Evolutionary conservation across 2,113 vertebrate genomes (phyloP), one percentile per base, ranked within the genome.

Genomic region (Scalopus aquaticus): DNA sequence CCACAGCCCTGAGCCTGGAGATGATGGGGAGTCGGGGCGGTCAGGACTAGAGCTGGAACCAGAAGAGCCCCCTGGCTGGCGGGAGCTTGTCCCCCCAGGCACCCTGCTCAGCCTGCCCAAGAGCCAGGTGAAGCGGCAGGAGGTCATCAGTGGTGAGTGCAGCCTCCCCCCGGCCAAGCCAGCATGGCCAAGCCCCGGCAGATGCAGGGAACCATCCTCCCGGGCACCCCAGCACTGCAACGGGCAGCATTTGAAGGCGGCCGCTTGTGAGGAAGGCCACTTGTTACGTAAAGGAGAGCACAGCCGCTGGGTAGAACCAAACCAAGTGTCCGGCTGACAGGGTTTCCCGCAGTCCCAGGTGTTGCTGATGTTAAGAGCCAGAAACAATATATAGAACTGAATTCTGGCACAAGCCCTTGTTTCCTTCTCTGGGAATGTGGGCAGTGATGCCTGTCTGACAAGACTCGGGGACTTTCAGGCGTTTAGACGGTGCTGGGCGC

Each of bases 121-220:
- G 98, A 99, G 98, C 94, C 99, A 99, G 97, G 98, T 97, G 93
- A 99, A 99, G 97, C 98, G 99, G 91, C 99, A 99, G 93, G 99
- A 99, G 93, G 99, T 99, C 95, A 99, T 99, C 95, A 99, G 99
- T 0, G 99, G 99, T 81, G 30, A 96, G 96, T 81, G 24, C 28
- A 24, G 0, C 19, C 11, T 26, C 0, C 5, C 3, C n/a, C n/a
- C n/a, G n/a, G n/a, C 1, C 26, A 0, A 3, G 62, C 80, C 10
- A 7, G 51, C n/a, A 5, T 1, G 46, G 30, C 30, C n/a, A 1
- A 5, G 73, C 19, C 4, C 30, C 9, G 37, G 20, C 35, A 60
- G 26, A 28, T 9, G 3, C 58, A 28, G 26, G 24, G 20, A 15
- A 8, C 58, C 58, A 8, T 60, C 6, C 51, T 11, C 51, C 51